Conservation (phyloP, 2,888 invertebrate species). For the Drosophila ezoana region DNA sequence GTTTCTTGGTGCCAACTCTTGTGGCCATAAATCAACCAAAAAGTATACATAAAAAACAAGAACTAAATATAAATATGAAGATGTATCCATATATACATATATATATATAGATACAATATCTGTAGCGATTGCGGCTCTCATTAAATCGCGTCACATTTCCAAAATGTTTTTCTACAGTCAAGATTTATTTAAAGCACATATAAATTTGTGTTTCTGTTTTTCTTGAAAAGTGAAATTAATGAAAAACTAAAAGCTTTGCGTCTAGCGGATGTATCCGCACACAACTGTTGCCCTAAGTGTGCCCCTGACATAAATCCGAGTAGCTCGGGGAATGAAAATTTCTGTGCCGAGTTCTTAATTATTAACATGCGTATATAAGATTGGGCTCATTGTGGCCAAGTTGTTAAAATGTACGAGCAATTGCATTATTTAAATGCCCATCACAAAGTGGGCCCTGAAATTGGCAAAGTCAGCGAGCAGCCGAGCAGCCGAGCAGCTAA, state of each 20-base stretch:
- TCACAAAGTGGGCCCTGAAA: conserved; percentile 52
- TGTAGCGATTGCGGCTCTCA: conserved; percentile 34
- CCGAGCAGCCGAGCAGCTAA: background rate
- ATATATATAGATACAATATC: conserved; percentile 5
- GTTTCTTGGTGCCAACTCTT: conserved; percentile 35
- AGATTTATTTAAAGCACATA: conserved; percentile 47
- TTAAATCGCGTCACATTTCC: conserved; percentile 71
- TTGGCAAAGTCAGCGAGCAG: conserved; percentile 37
- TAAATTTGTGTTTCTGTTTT: conserved; percentile 16
- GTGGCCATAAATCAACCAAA: conserved; percentile 39
- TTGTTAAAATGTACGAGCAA: conserved; percentile 47
- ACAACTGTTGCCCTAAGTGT: conserved; percentile 31
- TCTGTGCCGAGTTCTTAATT: conserved; percentile 54
- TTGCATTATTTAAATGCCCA: conserved; percentile 72
- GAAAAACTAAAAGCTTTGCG: conserved; percentile 33
- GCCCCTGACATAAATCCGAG: conserved; percentile 65
- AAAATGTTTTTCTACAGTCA: conserved; percentile 22
- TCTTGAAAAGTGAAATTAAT: conserved; percentile 11
- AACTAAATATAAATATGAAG: conserved; percentile 42
- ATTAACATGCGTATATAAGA: conserved; percentile 61
- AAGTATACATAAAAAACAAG: conserved; percentile 16
- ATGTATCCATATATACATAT: conserved; percentile 16
- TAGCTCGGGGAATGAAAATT: conserved; percentile 23
- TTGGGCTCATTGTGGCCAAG: conserved; percentile 46
- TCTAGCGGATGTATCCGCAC: conserved; percentile 3